Percentiles rank a stretch among this genome's conserved stretches.
phyloP scores from a whole-genome alignment of 2,113 vertebrate genomes.

The Nematolebias whitei region DNA sequence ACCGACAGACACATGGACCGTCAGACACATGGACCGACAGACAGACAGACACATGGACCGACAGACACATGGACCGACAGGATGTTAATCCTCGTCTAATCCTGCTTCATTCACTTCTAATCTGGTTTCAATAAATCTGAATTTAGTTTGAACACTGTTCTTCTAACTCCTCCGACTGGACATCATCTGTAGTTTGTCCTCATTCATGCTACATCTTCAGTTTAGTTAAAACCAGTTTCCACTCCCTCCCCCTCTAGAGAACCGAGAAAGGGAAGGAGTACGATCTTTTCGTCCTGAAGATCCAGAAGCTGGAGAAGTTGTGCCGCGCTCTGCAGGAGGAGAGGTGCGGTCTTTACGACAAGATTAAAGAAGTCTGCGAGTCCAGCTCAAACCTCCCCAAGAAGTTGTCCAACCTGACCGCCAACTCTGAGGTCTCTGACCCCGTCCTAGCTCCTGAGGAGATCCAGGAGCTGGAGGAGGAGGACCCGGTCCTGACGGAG shows the following conservation, averaged over 20 bases:
- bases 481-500: conserved; percentile 59
- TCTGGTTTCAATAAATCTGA: no score
- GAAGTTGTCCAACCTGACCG: background rate
- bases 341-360: conserved; percentile 87
- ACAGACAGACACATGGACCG: no score
- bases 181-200: no score
- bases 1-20: no score
- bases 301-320: conserved; percentile 91
- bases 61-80: no score
- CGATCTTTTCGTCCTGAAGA: conserved; percentile 90
- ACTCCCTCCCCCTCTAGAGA: conserved; percentile 55
- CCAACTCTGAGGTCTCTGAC: conserved; percentile 33
- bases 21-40: no score
- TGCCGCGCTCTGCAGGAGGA: conserved; percentile 93
- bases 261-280: conserved; percentile 85
- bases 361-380: conserved; percentile 87
- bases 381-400: conserved; percentile 25
- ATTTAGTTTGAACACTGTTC: no score
- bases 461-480: conserved; percentile 50
- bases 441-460: conserved; percentile 24
- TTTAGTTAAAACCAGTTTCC: background rate
- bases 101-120: no score
- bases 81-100: no score
- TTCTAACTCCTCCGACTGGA: no score
- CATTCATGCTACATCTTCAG: no score